Evolutionary conservation across 2,797 vertebrate species (phyloP), one percentile per base, ranked within the genome.

Genomic region (Rhyacichthys aspro): DNA sequence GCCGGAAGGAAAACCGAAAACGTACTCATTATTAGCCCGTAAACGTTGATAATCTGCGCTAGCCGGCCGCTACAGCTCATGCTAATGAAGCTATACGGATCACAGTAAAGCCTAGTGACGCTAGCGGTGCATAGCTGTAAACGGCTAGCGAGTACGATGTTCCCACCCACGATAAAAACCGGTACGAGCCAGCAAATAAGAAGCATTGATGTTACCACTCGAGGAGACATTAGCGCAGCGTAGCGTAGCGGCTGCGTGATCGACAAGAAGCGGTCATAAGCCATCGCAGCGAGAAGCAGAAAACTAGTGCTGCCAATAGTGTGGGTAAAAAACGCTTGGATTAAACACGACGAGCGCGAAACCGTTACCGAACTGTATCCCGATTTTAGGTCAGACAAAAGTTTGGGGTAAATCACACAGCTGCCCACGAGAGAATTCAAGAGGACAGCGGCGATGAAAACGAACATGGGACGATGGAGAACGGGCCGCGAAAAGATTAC

Each of bases 401-500:
- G 46, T n/a, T 34, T 49, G 0, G 46, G 46, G 46, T 33, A 49
- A n/a, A 49, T 2, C 8, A 16, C 9, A 28, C 12, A 23, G 28
- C 46, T 49, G 4, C 28, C 46, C 9, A 11, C 10, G 28, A 49
- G 32, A 9, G 46, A 49, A 28, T 49, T 49, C 1, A 14, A 9
- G 8, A 49, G 46, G 11, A 49, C 46, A 2, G 46, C 46, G 1
- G 46, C 46, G 2, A 49, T 49, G 46, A 49, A 49, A 9, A 49
- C 4, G 9, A 49, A 49, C 28, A 49, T 49, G n/a, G 46, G 46
- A n/a, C 15, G 32, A n/a, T 49, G 46, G 4, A 49, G 15, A 49
- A 33, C 32, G 8, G 8, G 28, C 8, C 28, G 46, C 1, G 32
- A 15, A 8, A 49, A 6, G 32, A 49, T 33, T 28, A 49, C 46